A percentile compares a stretch with the other conserved stretches of the same genome.
phyloP scores from a whole-genome alignment of 1,140 invertebrate species.

The Drosophila parabipectinata region DNA sequence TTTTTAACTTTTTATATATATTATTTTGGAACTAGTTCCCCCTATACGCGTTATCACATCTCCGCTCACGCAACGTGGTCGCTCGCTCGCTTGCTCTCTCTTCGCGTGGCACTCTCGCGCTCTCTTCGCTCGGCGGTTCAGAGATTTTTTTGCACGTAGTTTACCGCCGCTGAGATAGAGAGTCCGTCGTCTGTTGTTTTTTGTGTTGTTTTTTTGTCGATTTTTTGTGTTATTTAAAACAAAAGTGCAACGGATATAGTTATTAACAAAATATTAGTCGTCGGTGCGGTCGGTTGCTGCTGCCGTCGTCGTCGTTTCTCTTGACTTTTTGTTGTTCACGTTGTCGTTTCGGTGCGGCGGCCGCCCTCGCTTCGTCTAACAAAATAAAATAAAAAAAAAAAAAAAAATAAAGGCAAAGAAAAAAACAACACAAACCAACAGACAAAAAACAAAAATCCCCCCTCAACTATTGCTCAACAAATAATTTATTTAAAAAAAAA shows the following conservation, averaged over 20 bases:
- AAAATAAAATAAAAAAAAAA: background rate
- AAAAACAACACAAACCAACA: conserved; percentile 17
- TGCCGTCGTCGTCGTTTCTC: background rate
- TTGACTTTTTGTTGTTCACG: background rate
- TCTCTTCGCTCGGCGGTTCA: conserved; percentile 7
- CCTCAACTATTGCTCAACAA: conserved; percentile 17
- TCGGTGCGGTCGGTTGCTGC: conserved; percentile 40
- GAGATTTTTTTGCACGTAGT: conserved; percentile 7
- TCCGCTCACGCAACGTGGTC: conserved; percentile 17
- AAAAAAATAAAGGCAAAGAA: background rate
- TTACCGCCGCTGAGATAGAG: conserved; percentile 9
- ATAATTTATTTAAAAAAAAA: conserved; percentile 43
- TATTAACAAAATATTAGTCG: conserved; percentile 61
- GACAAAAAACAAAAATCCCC: background rate
- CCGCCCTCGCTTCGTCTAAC: background rate
- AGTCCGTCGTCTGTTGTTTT: conserved; percentile 14
- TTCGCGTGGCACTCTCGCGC: background rate
- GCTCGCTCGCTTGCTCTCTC: background rate
- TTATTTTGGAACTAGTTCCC: conserved; percentile 12
- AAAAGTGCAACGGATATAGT: conserved; percentile 63
- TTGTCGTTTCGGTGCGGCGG: conserved; percentile 4
- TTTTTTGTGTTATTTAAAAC: conserved; percentile 51
- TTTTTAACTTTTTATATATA: background rate
- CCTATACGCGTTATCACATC: background rate
- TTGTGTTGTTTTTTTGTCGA: conserved; percentile 31